Conservation (phyloP, 2,888 invertebrate species). For the Drosophila anceps region DNA sequence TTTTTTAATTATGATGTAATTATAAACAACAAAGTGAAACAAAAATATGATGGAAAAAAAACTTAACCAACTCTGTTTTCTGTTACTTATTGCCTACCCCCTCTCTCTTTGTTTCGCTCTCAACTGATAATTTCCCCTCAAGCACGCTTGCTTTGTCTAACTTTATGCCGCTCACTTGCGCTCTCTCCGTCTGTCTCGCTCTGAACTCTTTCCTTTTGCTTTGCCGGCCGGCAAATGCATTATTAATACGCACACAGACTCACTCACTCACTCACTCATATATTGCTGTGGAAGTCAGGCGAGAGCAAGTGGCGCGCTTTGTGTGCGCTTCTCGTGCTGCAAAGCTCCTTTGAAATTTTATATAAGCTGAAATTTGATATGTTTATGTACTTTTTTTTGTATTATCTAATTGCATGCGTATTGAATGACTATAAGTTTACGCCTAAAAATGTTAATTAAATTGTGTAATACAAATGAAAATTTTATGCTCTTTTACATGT, state of each 20-base stretch:
- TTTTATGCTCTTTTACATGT: slow-evolving; percentile 13
- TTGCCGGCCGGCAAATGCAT: slow-evolving; percentile 70
- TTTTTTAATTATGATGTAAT: slow-evolving; percentile 85
- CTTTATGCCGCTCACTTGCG: slow-evolving; percentile 33
- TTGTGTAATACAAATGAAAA: slow-evolving; percentile 63
- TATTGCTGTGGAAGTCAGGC: slow-evolving; percentile 16
- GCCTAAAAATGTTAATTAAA: slow-evolving; percentile 82
- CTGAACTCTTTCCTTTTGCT: slow-evolving; percentile 12
- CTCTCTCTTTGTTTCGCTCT: slow-evolving; percentile 13
- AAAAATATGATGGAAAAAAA: slow-evolving; percentile 75
- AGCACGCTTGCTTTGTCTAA: slow-evolving; percentile 17
- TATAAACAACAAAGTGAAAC: slow-evolving; percentile 84
- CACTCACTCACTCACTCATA: slow-evolving; percentile 9
- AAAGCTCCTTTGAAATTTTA: slow-evolving; percentile 35
- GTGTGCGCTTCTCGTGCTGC: slow-evolving; percentile 23
- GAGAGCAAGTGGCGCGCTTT: slow-evolving; percentile 22
- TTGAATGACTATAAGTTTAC: slow-evolving; percentile 66
- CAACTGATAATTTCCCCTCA: slow-evolving; percentile 2
- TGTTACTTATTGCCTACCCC: slow-evolving; percentile 33
- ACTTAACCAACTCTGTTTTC: slow-evolving; percentile 65
- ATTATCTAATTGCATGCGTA: slow-evolving; percentile 72
- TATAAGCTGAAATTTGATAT: slow-evolving; percentile 52
- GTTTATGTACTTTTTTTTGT: slow-evolving; percentile 49
- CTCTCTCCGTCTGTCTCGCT: slow-evolving; percentile 22
- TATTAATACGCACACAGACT: slow-evolving; percentile 16